Conservation (phyloP, 2,113 vertebrate species). For the Cynopterus brachyotis region DNA sequence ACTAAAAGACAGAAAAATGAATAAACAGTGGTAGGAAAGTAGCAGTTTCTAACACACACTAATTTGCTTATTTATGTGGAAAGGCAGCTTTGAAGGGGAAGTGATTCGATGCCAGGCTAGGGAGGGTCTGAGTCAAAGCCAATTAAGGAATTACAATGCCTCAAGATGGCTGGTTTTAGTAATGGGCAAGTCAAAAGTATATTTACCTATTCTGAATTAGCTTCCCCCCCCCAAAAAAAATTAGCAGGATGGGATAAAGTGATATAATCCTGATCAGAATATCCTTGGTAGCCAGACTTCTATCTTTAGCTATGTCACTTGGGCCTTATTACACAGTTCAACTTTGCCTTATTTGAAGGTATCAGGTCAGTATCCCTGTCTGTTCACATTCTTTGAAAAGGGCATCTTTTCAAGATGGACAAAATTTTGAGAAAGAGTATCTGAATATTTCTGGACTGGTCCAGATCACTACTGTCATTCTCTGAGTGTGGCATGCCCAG, state of each 20-base stretch:
- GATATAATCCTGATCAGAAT: not conserved
- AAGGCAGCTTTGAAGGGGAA: not conserved
- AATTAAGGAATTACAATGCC: not conserved
- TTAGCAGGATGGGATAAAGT: not conserved
- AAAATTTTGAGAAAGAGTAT: not conserved
- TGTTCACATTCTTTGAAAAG: not conserved
- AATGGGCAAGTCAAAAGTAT: not conserved
- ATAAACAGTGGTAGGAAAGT: not conserved
- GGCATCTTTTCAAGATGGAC: not conserved
- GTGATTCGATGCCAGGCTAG: not conserved
- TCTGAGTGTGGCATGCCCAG: not conserved
- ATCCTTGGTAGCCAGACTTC: not conserved
- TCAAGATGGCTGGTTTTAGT: not conserved
- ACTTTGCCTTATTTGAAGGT: not conserved
- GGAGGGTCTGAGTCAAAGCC: not conserved
- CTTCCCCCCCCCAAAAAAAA: not conserved
- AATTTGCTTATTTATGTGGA: not conserved
- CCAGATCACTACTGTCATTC: not conserved
- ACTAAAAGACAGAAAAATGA: constrained; percentile 24
- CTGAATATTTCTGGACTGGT: not conserved
- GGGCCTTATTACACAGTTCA: not conserved
- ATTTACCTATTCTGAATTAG: not conserved
- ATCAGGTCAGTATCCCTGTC: not conserved
- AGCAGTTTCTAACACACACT: not conserved
- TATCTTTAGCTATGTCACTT: not conserved